Percentiles rank a stretch among this genome's conserved stretches.
Conservation (phyloP, 2,797 vertebrate genomes). For the Chanos chanos region DNA sequence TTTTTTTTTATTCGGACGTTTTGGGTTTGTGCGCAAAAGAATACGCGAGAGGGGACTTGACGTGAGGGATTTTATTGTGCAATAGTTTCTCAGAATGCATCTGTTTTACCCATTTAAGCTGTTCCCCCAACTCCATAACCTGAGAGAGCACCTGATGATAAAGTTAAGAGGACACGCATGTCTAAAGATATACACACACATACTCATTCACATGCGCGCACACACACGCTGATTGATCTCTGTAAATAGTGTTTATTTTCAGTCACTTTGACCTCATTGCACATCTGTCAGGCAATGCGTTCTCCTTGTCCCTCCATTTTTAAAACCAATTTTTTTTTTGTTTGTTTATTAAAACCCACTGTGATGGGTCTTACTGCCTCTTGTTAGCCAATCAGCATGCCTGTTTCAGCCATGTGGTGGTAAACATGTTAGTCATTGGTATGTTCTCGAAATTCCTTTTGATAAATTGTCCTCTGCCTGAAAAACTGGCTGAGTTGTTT, state of each 20-base stretch:
- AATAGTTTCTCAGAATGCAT: slow-evolving; percentile 44
- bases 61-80: slow-evolving; percentile 48
- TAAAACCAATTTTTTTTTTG: not conserved
- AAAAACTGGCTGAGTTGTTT: not conserved
- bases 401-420: slow-evolving; percentile 12
- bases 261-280: slow-evolving; percentile 31
- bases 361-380: slow-evolving; percentile 28
- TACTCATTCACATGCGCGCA: slow-evolving; percentile 11
- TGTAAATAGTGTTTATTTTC: slow-evolving; percentile 48
- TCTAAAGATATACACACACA: not conserved
- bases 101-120: slow-evolving; percentile 19
- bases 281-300: slow-evolving; percentile 30
- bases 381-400: slow-evolving; percentile 19
- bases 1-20: slow-evolving; percentile 27
- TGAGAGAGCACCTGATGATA: no score
- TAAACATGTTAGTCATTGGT: slow-evolving; percentile 33
- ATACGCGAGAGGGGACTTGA: slow-evolving; percentile 40
- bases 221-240: slow-evolving; percentile 30
- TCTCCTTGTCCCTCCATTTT: not conserved
- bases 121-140: no score
- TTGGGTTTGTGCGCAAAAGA: slow-evolving; percentile 48
- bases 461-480: no score
- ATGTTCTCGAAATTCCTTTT: slow-evolving; percentile 34
- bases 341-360: slow-evolving; percentile 44
- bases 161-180: not conserved